Conservation (phyloP, 2,888 invertebrate genomes). For the Cephus spinipes region DNA sequence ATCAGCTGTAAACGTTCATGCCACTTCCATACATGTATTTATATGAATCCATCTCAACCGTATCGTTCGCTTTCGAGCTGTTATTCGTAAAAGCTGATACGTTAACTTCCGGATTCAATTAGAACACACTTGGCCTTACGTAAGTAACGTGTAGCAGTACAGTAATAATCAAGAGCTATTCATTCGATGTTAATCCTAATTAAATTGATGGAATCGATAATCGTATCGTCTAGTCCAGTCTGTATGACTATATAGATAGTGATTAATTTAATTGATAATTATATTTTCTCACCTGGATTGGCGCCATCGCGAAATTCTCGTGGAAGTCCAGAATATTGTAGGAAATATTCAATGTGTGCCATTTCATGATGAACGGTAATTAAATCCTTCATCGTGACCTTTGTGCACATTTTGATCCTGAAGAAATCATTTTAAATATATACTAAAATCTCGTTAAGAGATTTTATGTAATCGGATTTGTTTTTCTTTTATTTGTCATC, state of each 20-base stretch:
- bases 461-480: background rate
- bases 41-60: slow-evolving; percentile 49
- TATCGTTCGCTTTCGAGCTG: slow-evolving; percentile 55
- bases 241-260: background rate
- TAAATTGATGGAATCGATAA: background rate
- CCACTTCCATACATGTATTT: slow-evolving; percentile 11
- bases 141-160: slow-evolving; percentile 23
- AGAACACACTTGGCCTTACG: slow-evolving; percentile 29
- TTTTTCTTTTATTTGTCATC: slow-evolving; percentile 21
- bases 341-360: slow-evolving; percentile 91
- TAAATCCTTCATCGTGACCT: slow-evolving; percentile 86
- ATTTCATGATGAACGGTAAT: slow-evolving; percentile 92
- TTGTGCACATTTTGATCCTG: slow-evolving; percentile 91
- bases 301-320: slow-evolving; percentile 91
- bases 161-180: background rate
- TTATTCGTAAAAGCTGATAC: slow-evolving; percentile 46
- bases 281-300: slow-evolving; percentile 79
- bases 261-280: background rate
- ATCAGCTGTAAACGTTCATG: background rate
- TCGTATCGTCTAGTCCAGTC: too few species aligned
- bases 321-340: slow-evolving; percentile 85
- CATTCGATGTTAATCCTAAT: background rate
- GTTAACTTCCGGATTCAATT: slow-evolving; percentile 48
- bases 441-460: background rate
- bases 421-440: slow-evolving; percentile 44